Conservation (phyloP, 2,797 vertebrate genomes). For the Sciurus carolinensis region DNA sequence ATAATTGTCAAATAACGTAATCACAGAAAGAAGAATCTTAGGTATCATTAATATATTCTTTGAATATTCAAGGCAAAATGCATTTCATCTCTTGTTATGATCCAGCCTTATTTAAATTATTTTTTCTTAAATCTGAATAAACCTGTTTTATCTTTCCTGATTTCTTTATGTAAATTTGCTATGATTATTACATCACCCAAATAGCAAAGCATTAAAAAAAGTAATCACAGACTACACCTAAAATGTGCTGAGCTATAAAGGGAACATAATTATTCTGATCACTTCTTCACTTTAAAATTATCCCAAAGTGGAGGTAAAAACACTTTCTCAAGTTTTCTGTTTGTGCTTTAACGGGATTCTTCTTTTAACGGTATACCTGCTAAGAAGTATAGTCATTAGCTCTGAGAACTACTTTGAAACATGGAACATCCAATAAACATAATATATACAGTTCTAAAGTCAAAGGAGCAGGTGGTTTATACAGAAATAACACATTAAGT, state of each 20-base stretch:
- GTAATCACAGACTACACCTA: conserved; percentile 63
- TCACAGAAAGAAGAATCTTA: conserved; percentile 84
- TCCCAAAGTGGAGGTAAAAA: conserved; percentile 67
- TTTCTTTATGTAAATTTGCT: conserved; percentile 84
- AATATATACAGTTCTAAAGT: conserved; percentile 87
- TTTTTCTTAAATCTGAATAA: conserved; percentile 85
- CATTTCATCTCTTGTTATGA: conserved; percentile 83
- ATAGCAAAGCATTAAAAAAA: conserved; percentile 82
- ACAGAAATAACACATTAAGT: conserved; percentile 85
- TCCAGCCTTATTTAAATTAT: conserved; percentile 84
- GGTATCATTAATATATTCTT: conserved; percentile 84
- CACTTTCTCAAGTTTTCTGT: conserved; percentile 71
- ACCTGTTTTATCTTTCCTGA: conserved; percentile 79
- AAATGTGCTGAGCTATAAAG: conserved; percentile 76
- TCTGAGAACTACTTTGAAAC: conserved; percentile 88
- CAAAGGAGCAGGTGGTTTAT: conserved; percentile 84
- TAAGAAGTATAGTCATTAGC: conserved; percentile 65
- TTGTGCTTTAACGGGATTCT: conserved; percentile 67
- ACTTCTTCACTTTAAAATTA: conserved; percentile 74
- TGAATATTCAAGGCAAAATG: conserved; percentile 85
- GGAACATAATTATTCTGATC: conserved; percentile 78
- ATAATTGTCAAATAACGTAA: conserved; percentile 89
- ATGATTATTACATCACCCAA: conserved; percentile 80
- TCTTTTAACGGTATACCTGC: conserved; percentile 75
- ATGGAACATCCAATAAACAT: conserved; percentile 89